Evolutionary conservation across 2,888 invertebrate species (phyloP).

Genomic region (Tetragnatha montana): DNA sequence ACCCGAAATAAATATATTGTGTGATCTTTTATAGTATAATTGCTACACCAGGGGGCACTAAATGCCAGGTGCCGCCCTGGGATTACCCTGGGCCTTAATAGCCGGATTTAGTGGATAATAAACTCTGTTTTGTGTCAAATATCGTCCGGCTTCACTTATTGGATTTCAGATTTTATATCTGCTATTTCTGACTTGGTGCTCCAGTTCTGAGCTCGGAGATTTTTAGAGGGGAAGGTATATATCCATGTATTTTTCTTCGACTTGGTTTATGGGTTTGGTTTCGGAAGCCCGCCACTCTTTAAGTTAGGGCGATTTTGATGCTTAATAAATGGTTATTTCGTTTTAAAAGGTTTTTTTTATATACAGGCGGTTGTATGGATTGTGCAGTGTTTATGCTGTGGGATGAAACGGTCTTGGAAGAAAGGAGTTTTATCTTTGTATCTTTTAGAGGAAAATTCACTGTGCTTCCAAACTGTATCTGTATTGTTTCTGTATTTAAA

Average conservation of each 20-base stretch:
- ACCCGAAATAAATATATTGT: conserved; percentile 50
- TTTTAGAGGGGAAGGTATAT: not conserved
- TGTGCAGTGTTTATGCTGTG: too few relatives aligned
- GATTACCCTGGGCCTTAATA: conserved; percentile 39
- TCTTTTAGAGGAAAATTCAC: too few relatives aligned
- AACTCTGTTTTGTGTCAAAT: conserved; percentile 62
- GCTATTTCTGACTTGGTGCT: conserved; percentile 26
- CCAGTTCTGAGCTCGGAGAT: conserved; percentile 8
- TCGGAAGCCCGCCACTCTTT: not conserved
- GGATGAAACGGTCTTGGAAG: too few relatives aligned
- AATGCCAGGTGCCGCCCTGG: conserved; percentile 35
- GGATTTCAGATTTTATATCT: conserved; percentile 61
- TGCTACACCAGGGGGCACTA: conserved; percentile 25
- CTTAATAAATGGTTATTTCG: not conserved
- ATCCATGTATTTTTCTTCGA: not conserved
- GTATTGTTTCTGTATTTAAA: too few relatives aligned
- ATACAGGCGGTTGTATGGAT: not conserved
- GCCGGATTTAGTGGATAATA: conserved; percentile 56
- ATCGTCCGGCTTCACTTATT: conserved; percentile 41
- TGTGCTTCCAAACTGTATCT: too few relatives aligned
- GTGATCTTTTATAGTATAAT: conserved; percentile 65
- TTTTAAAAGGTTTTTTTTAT: not conserved
- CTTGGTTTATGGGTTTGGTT: conserved; percentile 13
- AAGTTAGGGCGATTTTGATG: not conserved
- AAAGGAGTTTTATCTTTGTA: too few relatives aligned